Evolutionary conservation across 2,888 invertebrate species (phyloP), one percentile per base, ranked within the genome.

Genomic region (Ophion costatus): DNA sequence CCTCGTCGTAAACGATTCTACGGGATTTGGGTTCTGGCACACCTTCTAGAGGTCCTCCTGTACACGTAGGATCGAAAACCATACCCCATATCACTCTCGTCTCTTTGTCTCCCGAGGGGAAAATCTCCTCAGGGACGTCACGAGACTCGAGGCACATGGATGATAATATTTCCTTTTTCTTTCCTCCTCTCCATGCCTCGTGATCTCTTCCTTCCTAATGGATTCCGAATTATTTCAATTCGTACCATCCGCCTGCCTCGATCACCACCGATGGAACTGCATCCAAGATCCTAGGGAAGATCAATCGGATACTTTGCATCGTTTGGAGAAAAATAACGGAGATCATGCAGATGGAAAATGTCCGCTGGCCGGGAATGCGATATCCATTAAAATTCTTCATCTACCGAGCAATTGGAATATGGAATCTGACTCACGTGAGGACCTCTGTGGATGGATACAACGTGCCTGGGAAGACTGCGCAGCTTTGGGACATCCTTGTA

Each of bases 11-110:
- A 85, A 82, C 80, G 82, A 67, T 80, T 80, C 74, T n/a, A 45
- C 45, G 42, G 59, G 80, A 66, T 82, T 67, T 61, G 80, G 82
- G 76, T 82, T 77, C 57, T 51, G 77, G 80, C 63, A 51, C 82
- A 81, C 82, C 82, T 84, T 82, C 80, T 57, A 64, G 80, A 77
- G 80, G 73, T 77, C 79, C 24, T 70, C 61, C 70, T 80, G 51
- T 20, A 45, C 81, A 57, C 75, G 61, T 33, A 80, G 76, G 29
- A 76, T 66, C 67, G 64, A 63, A 64, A n/a, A n/a, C 59, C 71
- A 57, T 33, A 51, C 17, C 51, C 51, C 38, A 57, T 71, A 61
- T 69, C 63, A 22, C 67, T 61, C 69, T 67, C 69, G 63, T 64
- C 75, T 56, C 61, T 33, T 71, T 51, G 80, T 85, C 85, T 51